These are phyloP conservation scores for Pristionchus maxplancki DNA, from an alignment of 2,888 invertebrate genomes.

Conservation along the genomic window DNA sequence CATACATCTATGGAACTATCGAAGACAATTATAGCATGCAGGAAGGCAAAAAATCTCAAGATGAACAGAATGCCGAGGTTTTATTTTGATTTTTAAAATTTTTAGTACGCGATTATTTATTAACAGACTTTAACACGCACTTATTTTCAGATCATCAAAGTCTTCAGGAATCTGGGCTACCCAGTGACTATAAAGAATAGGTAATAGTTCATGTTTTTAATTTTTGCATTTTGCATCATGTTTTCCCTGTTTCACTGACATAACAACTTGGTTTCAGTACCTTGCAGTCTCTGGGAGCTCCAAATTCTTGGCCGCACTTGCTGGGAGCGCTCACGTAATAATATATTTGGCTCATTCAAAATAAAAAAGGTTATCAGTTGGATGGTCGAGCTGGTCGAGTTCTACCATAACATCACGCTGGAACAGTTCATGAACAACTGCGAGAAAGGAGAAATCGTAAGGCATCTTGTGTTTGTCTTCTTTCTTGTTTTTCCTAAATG, in stretches of 20 bases:
- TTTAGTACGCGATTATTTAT: neutral
- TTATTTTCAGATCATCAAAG: slow-evolving; percentile 32
- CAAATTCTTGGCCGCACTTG: slow-evolving; percentile 48
- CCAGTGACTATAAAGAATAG: slow-evolving; percentile 24
- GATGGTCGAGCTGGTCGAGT: slow-evolving; percentile 8
- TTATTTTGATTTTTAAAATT: too few relatives aligned
- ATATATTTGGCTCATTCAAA: neutral
- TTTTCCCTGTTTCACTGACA: neutral
- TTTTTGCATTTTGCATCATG: neutral
- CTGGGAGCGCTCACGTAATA: slow-evolving; percentile 40
- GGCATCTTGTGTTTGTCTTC: neutral
- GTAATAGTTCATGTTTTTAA: neutral
- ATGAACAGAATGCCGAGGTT: slow-evolving; percentile 41
- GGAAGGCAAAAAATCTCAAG: neutral
- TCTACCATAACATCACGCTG: neutral
- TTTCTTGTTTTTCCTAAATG: too few relatives aligned
- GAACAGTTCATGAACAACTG: neutral
- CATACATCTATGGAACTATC: slow-evolving; percentile 23
- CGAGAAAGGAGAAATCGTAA: neutral
- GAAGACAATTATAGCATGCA: neutral
- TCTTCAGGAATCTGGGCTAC: slow-evolving; percentile 28
- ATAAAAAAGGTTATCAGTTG: neutral
- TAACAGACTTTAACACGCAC: neutral
- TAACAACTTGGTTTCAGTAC: slow-evolving; percentile 16
- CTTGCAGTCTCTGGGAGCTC: slow-evolving; percentile 27